These are phyloP conservation scores for Andrena camellia DNA, from an alignment of 2,888 invertebrate species.

Conservation along the genomic window DNA sequence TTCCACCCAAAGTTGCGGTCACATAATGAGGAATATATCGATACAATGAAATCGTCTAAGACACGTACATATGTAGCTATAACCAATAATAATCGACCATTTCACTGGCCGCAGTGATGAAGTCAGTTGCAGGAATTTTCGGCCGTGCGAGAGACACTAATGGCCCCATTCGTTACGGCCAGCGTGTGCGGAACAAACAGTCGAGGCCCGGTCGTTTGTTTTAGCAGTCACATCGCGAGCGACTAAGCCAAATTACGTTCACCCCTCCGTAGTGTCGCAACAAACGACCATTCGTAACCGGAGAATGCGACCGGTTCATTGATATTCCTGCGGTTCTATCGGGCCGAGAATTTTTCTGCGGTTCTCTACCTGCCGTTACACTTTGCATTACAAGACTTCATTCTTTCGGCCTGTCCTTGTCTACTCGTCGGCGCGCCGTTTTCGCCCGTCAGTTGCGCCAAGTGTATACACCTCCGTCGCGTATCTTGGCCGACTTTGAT, in stretches of 20 bases:
- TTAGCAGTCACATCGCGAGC: constrained; percentile 49
- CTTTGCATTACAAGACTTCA: constrained; percentile 51
- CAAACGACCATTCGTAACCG: constrained; percentile 69
- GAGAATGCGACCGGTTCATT: constrained; percentile 75
- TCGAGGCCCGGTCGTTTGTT: constrained; percentile 38
- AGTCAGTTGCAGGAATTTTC: constrained; percentile 43
- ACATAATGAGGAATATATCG: neutral
- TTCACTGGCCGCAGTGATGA: constrained; percentile 34
- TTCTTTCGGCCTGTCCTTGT: constrained; percentile 13
- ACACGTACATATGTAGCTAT: neutral
- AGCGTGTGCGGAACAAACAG: constrained; percentile 26
- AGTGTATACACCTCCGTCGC: neutral
- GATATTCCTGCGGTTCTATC: constrained; percentile 77
- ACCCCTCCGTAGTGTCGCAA: constrained; percentile 62
- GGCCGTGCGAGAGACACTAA: constrained; percentile 39
- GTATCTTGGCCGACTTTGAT: constrained; percentile 21
- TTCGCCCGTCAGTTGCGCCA: constrained; percentile 44
- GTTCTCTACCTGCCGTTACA: constrained; percentile 45
- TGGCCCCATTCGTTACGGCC: constrained; percentile 33
- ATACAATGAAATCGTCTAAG: neutral
- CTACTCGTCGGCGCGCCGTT: neutral
- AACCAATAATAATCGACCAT: constrained; percentile 28
- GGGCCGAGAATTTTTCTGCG: constrained; percentile 62
- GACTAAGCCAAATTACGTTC: constrained; percentile 70
- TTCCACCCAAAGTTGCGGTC: too few relatives aligned